phyloP scores from a whole-genome alignment of 2,797 vertebrate genomes.

The Glyptemys insculpta region DNA sequence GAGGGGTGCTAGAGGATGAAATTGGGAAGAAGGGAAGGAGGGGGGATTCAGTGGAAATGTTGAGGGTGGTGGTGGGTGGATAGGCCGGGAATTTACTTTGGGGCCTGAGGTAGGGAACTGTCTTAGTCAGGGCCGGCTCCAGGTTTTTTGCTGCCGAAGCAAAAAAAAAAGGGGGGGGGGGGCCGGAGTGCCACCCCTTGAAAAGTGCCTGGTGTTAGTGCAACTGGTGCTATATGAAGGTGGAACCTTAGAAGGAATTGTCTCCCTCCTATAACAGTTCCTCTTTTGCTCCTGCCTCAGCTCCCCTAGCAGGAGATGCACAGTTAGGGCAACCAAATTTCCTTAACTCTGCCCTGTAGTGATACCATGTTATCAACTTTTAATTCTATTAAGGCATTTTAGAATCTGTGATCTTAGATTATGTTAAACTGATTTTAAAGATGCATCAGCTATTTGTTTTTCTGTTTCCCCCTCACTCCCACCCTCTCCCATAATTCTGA shows the following conservation, averaged over 20 bases:
- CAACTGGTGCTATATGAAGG: not conserved
- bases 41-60: too few relatives aligned
- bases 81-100: too few relatives aligned
- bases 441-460: not conserved
- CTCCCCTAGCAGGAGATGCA: not conserved
- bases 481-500: not conserved
- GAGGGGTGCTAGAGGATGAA: not conserved
- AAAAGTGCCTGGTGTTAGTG: not conserved
- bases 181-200: too few relatives aligned
- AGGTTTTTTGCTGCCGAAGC: too few relatives aligned
- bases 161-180: too few relatives aligned
- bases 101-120: too few relatives aligned
- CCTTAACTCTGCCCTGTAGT: not conserved
- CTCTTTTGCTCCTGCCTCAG: not conserved
- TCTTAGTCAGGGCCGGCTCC: too few relatives aligned
- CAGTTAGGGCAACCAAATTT: not conserved
- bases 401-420: not conserved
- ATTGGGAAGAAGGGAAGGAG: accelerated
- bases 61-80: too few relatives aligned
- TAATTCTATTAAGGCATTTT: not conserved
- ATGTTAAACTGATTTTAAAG: not conserved
- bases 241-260: not conserved
- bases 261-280: too few relatives aligned
- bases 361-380: not conserved
- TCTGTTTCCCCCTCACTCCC: not conserved